Percentiles rank a stretch among this genome's conserved stretches.
phyloP scores from a whole-genome alignment of 2,888 invertebrate genomes.

The Heliconius sara region DNA sequence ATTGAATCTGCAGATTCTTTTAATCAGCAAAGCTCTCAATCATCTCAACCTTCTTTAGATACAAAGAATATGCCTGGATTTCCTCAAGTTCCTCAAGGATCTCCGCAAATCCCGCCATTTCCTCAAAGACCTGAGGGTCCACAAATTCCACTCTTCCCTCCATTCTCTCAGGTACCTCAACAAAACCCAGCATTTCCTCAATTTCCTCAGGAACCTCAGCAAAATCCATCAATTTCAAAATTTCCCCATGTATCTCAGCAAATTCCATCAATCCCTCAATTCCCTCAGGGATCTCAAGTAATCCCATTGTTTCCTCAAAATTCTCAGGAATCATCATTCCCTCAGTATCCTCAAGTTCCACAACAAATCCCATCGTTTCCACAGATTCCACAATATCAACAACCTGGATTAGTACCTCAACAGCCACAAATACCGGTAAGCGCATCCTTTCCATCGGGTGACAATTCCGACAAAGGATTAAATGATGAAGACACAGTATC shows the following conservation, averaged over 20 bases:
- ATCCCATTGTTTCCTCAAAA: slow-evolving; percentile 3
- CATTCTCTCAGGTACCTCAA: slow-evolving; percentile 49
- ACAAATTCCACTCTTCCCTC: slow-evolving; percentile 34
- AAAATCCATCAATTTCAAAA: slow-evolving; percentile 53
- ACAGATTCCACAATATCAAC: slow-evolving; percentile 41
- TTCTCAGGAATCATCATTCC: not conserved
- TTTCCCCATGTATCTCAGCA: slow-evolving; percentile 48
- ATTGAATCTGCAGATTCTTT: slow-evolving; percentile 72
- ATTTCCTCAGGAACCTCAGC: slow-evolving; percentile 49
- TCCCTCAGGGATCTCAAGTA: not conserved
- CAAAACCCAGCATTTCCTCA: slow-evolving; percentile 48
- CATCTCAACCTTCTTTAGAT: slow-evolving; percentile 45
- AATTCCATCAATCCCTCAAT: slow-evolving; percentile 27
- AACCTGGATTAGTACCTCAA: slow-evolving; percentile 44
- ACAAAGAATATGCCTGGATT: slow-evolving; percentile 50
- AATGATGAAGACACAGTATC: slow-evolving; percentile 77
- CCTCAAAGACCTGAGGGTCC: slow-evolving; percentile 54
- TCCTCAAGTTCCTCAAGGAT: slow-evolving; percentile 51
- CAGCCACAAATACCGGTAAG: slow-evolving; percentile 28
- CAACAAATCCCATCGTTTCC: slow-evolving; percentile 32
- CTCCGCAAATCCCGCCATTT: slow-evolving; percentile 50
- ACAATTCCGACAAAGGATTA: slow-evolving; percentile 61
- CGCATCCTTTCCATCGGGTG: slow-evolving; percentile 60
- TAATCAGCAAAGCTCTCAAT: slow-evolving; percentile 51
- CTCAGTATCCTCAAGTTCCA: not conserved